These are phyloP conservation scores for Crematogaster levior DNA, from an alignment of 2,888 invertebrate genomes.

Conservation along the genomic window DNA sequence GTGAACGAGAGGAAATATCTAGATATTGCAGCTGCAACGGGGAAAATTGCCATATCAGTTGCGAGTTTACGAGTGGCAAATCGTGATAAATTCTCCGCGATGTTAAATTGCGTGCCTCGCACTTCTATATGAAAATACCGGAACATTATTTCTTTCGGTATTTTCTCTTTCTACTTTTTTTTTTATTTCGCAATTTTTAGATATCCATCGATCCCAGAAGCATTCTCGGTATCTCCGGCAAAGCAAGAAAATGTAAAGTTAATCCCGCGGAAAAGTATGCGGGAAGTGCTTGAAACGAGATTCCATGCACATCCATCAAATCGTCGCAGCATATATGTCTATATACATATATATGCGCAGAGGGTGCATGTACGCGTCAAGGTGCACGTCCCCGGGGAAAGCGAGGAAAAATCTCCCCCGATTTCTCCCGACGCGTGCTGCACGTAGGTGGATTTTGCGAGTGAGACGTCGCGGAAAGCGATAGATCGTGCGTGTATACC, in stretches of 20 bases:
- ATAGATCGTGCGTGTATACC: slow-evolving; percentile 22
- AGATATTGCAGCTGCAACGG: slow-evolving; percentile 15
- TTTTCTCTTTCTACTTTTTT: not conserved
- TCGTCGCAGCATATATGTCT: no score
- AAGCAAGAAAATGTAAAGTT: not conserved
- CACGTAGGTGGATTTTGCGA: slow-evolving; percentile 35
- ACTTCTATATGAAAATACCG: slow-evolving; percentile 14
- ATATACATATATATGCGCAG: no score
- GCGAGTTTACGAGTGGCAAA: slow-evolving; percentile 18
- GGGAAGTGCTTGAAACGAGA: not conserved
- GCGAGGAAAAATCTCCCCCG: not conserved
- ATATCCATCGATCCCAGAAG: not conserved
- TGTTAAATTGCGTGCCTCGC: slow-evolving; percentile 13
- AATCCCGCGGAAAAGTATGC: slow-evolving; percentile 16
- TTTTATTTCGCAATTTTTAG: not conserved
- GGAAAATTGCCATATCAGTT: slow-evolving; percentile 28
- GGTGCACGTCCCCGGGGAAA: no score
- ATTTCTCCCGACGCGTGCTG: slow-evolving; percentile 21
- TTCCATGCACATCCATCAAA: slow-evolving; percentile 30
- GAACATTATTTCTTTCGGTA: slow-evolving; percentile 7
- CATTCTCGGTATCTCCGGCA: not conserved
- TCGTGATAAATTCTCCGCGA: slow-evolving; percentile 31
- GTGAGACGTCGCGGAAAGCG: slow-evolving; percentile 29
- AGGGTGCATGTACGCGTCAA: not conserved
- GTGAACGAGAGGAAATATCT: not conserved